Percentiles rank a stretch among this genome's conserved stretches.
phyloP scores from a whole-genome alignment of 1,140 invertebrate species.

The Lamellibrachia luymesi region DNA sequence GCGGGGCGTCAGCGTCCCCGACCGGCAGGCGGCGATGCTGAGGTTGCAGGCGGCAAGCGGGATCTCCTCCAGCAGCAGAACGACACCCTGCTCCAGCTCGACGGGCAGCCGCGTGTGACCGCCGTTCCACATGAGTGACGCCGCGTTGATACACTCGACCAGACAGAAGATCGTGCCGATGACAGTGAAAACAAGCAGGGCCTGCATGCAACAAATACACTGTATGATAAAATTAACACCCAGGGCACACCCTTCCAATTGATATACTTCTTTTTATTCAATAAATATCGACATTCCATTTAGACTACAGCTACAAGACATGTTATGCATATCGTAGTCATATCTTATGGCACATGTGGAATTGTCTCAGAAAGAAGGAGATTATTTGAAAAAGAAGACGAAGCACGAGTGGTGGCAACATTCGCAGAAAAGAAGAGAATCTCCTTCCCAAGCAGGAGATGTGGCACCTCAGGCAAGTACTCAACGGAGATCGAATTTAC shows the following conservation, averaged over 20 bases:
- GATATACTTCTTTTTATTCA: not conserved
- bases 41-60: constrained; percentile 8
- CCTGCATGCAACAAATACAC: not conserved
- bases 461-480: no score
- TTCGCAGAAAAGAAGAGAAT: no score
- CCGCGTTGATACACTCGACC: constrained; percentile 1
- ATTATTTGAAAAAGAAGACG: no score
- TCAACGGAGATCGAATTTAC: no score
- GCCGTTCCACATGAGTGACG: constrained; percentile 14
- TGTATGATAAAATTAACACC: not conserved
- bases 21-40: constrained; percentile 8
- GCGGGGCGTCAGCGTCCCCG: not conserved
- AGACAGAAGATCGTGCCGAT: constrained; percentile 3
- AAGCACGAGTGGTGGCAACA: no score
- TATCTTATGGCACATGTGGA: no score
- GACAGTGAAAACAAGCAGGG: not conserved
- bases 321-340: no score
- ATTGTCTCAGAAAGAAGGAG: no score
- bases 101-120: constrained; percentile 18
- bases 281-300: no score
- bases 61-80: constrained; percentile 3
- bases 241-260: no score
- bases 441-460: no score
- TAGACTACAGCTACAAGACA: no score
- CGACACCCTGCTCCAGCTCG: constrained; percentile 16